Percentiles rank a stretch among this genome's conserved stretches.
Evolutionary conservation across 2,797 vertebrate genomes (phyloP).

Genomic region (Esox lucius): DNA sequence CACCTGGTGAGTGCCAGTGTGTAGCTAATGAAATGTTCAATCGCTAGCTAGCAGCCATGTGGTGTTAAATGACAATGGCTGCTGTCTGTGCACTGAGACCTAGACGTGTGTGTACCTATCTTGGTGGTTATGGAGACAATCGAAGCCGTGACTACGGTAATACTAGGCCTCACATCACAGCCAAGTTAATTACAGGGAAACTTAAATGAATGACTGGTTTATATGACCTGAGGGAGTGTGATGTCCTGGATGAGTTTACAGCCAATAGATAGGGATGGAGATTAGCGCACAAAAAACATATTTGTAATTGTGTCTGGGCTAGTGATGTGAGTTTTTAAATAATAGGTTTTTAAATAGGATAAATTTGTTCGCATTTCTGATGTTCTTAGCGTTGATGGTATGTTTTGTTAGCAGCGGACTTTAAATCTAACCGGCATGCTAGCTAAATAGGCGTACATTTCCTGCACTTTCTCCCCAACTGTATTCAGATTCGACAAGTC

Average conservation of each 20-base stretch:
- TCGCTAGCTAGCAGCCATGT: background rate
- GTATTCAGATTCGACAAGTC: no score
- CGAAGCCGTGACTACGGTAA: background rate
- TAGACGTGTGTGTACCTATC: background rate
- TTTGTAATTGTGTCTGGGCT: background rate
- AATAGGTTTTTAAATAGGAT: no score
- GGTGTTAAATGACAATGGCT: background rate
- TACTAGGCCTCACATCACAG: background rate
- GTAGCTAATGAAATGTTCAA: background rate
- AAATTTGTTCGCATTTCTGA: no score
- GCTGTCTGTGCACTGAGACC: background rate
- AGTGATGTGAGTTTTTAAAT: no score
- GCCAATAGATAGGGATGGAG: constrained; percentile 1
- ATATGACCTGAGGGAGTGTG: background rate
- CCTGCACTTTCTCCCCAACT: no score
- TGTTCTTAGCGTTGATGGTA: no score
- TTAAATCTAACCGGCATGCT: no score
- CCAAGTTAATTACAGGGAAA: constrained; percentile 11
- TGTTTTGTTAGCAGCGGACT: no score
- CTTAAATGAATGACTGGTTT: constrained; percentile 1
- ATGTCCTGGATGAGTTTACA: background rate
- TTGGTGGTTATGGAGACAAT: background rate
- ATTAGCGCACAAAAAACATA: constrained; percentile 27
- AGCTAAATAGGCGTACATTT: no score
- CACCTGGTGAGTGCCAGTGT: constrained; percentile 76